Evolutionary conservation across 2,888 invertebrate genomes (phyloP).

Genomic region (Xestia c-nigrum): DNA sequence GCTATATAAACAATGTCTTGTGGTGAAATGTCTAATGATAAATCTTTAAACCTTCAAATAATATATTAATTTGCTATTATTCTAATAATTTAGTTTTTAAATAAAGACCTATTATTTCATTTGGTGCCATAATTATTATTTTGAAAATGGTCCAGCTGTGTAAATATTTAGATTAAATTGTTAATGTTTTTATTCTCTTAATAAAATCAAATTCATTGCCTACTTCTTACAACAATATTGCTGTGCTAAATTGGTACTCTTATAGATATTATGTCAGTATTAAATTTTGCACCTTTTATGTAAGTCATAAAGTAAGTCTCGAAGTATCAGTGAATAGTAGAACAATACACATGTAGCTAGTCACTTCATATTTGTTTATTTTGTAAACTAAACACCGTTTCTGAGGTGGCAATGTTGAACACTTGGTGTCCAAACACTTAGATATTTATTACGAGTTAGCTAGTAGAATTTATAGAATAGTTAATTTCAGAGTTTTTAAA

Average conservation of each 20-base stretch:
- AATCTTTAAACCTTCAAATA: slow-evolving; percentile 29
- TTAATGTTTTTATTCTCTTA: slow-evolving; percentile 61
- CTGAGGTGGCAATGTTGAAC: slow-evolving; percentile 61
- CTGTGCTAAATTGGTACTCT: slow-evolving; percentile 60
- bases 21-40: slow-evolving; percentile 65
- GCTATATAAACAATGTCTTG: slow-evolving; percentile 66
- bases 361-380: slow-evolving; percentile 72
- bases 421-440: slow-evolving; percentile 70
- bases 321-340: slow-evolving; percentile 66
- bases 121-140: slow-evolving; percentile 80
- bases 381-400: slow-evolving; percentile 57
- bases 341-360: slow-evolving; percentile 73
- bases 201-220: slow-evolving; percentile 54
- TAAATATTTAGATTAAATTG: slow-evolving; percentile 71
- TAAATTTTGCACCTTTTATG: slow-evolving; percentile 67
- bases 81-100: slow-evolving; percentile 50
- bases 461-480: slow-evolving; percentile 69
- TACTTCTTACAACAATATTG: slow-evolving; percentile 58
- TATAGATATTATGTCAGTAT: slow-evolving; percentile 69
- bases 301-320: slow-evolving; percentile 64
- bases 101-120: slow-evolving; percentile 68
- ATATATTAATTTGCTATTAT: slow-evolving; percentile 34
- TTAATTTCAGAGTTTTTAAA: slow-evolving; percentile 66
- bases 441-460: slow-evolving; percentile 65
- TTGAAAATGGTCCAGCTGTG: slow-evolving; percentile 70